A percentile compares a stretch with the other conserved stretches of the same genome.
Evolutionary conservation across 2,113 vertebrate genomes (phyloP).

Genomic region (Chaetura pelagica): DNA sequence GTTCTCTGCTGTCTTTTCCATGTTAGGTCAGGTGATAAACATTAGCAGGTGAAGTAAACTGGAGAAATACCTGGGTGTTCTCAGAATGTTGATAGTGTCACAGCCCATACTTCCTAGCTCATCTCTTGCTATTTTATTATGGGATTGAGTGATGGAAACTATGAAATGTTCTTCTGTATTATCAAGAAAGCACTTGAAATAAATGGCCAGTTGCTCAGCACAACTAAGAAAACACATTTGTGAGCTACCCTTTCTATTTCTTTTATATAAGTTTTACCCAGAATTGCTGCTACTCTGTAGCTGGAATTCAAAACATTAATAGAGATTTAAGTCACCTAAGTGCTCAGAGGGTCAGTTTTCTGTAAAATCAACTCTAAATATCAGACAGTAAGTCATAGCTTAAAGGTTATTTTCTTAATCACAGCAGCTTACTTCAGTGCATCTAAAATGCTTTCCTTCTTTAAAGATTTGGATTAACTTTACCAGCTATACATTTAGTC

Average conservation of each 20-base stretch:
- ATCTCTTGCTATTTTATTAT: neutral
- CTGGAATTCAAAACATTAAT: neutral
- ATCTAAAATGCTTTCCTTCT: neutral
- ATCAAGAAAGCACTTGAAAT: neutral
- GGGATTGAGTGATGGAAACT: neutral
- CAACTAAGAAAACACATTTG: neutral
- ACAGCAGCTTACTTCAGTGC: neutral
- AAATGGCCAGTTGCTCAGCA: neutral
- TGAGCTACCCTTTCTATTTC: neutral
- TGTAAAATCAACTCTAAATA: neutral
- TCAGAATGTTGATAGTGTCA: neutral
- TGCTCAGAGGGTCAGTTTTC: neutral
- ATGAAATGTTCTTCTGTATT: neutral
- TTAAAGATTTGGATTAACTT: neutral
- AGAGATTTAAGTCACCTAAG: neutral
- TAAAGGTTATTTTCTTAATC: neutral
- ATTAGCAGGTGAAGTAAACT: neutral
- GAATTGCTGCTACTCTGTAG: neutral
- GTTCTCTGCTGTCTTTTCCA: neutral
- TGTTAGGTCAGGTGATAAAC: neutral
- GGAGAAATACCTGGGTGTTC: neutral
- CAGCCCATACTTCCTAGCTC: neutral
- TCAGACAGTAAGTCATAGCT: neutral
- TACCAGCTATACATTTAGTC: neutral
- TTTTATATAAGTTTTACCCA: neutral